These are phyloP conservation scores for Theropithecus gelada DNA, from an alignment of 2,113 vertebrate species.

Conservation along the genomic window DNA sequence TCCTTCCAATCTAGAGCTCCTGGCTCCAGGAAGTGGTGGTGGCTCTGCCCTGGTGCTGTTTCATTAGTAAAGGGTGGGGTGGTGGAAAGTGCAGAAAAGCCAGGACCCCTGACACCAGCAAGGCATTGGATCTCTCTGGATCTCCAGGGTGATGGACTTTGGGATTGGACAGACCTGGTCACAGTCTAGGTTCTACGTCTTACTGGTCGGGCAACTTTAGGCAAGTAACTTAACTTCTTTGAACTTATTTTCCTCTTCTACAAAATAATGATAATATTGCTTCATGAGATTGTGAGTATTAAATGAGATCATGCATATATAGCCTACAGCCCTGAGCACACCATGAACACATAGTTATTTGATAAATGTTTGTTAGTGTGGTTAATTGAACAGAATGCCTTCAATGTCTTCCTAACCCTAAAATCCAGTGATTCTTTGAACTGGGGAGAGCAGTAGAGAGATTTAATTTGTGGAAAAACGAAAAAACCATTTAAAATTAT, in stretches of 20 bases:
- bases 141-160: background rate
- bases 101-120: background rate
- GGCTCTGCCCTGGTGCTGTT: background rate
- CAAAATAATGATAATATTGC: background rate
- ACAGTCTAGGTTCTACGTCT: background rate
- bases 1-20: background rate
- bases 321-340: background rate
- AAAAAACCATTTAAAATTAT: background rate
- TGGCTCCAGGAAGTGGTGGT: background rate
- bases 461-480: background rate
- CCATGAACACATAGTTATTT: too few species aligned
- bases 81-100: background rate
- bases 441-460: background rate
- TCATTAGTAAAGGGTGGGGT: background rate
- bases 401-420: background rate
- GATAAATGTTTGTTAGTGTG: background rate
- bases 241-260: background rate
- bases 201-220: background rate
- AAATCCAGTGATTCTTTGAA: slow-evolving; percentile 29
- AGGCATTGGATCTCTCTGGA: background rate
- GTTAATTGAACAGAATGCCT: background rate
- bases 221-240: background rate
- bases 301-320: background rate
- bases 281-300: background rate
- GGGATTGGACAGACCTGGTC: background rate